phyloP scores from a whole-genome alignment of 1,140 invertebrate species.

The Hirudo medicinalis region DNA sequence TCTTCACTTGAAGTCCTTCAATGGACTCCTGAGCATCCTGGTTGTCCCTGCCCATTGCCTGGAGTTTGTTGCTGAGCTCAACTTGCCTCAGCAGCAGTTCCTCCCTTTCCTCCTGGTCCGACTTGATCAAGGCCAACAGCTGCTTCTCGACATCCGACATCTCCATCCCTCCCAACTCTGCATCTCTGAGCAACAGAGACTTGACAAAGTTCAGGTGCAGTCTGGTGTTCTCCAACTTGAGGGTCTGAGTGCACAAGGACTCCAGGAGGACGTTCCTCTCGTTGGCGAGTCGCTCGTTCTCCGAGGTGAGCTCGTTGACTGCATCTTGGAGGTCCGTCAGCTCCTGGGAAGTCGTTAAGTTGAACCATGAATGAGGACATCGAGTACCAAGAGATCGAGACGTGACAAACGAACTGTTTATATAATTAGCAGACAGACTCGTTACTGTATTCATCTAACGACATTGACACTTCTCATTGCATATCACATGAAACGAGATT shows the following conservation, averaged over 20 bases:
- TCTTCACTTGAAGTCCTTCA: conserved; percentile 38
- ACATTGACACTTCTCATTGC: too few relatives aligned
- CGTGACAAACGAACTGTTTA: too few relatives aligned
- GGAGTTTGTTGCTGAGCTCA: conserved; percentile 56
- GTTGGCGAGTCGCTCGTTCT: conserved; percentile 69
- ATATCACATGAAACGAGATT: too few relatives aligned
- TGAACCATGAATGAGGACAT: neutral
- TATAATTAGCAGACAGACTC: too few relatives aligned
- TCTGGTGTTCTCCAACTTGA: conserved; percentile 64
- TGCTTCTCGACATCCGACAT: conserved; percentile 61
- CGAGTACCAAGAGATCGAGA: neutral
- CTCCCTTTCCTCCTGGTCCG: conserved; percentile 50
- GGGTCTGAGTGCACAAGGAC: conserved; percentile 77
- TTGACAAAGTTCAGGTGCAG: conserved; percentile 52
- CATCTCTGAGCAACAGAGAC: conserved; percentile 34
- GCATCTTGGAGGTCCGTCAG: conserved; percentile 71
- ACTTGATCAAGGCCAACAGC: conserved; percentile 69
- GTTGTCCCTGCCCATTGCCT: conserved; percentile 40
- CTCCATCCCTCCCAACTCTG: conserved; percentile 40
- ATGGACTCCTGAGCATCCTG: conserved; percentile 44
- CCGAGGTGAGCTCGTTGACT: conserved; percentile 66
- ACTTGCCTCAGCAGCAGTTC: conserved; percentile 55
- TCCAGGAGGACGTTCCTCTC: conserved; percentile 77
- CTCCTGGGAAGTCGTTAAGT: conserved; percentile 49
- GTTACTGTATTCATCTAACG: too few relatives aligned